Evolutionary conservation across 2,888 invertebrate genomes (phyloP), one percentile per base, ranked within the genome.

Genomic region (Crematogaster levior): DNA sequence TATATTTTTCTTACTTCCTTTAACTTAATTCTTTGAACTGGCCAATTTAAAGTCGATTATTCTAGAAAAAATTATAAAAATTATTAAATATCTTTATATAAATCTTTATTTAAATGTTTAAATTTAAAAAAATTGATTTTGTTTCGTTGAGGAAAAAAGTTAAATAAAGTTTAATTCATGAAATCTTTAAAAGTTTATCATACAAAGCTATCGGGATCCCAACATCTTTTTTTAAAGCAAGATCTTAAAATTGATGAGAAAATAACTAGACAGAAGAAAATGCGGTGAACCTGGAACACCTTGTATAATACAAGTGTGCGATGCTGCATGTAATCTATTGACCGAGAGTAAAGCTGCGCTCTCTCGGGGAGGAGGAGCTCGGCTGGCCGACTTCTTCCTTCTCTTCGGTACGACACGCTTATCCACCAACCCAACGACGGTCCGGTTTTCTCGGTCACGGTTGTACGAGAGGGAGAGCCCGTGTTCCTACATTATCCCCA

Each of bases 391-490:
- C 91, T 91, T 91, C 90, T 84, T 88, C 85, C 84, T 86, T 86
- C 86, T 86, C 84, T 83, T 65, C 65, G 37, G 65, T 61, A 83
- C 86, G 90, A 86, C 86, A 85, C 86, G 88, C 89, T 90, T 91
- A 84, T 87, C 87, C 87, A 73, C 73, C 82, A 58, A 83, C 81
- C 73, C 80, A 43, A 72, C 66, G 82, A 73, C 86, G 82, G 85
- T 89, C 89, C 90, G 86, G 90, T 90, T 93, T 93, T 93, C 93
- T 93, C 93, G 93, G 93, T 93, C 93, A 93, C 87, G 92, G 92
- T 87, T 92, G 68, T 74, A 88, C 91, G 83, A 83, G 70, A 82
- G 84, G 84, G 84, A 83, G 80, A 87, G 72, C 63, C 68, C 75
- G 85, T 60, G 84, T 85, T 86, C 81, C 85, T 86, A 84, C 85